Evolutionary conservation across 2,888 invertebrate genomes (phyloP).

Genomic region (Anorthoa munda): DNA sequence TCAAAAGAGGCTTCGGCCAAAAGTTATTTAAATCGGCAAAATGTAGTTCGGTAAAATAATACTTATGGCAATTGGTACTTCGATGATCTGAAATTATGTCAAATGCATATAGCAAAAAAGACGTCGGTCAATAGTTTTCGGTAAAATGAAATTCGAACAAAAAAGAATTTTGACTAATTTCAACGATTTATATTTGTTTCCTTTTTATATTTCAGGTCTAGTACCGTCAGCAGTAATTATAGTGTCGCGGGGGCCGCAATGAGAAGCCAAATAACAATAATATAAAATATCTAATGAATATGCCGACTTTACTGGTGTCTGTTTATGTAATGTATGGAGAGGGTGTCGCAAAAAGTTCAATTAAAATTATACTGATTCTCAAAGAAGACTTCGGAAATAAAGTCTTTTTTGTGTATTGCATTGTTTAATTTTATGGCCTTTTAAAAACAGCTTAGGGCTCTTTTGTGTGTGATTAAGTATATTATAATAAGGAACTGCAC

Average conservation of each 20-base stretch:
- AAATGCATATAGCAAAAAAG: too few relatives aligned
- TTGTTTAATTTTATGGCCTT: constrained; percentile 34
- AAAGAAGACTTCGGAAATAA: constrained; percentile 60
- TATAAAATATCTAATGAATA: constrained; percentile 19
- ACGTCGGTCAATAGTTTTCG: too few relatives aligned
- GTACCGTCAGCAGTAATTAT: constrained; percentile 96
- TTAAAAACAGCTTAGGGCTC: background rate
- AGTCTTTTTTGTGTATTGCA: constrained; percentile 59
- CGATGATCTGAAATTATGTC: too few relatives aligned
- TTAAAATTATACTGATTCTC: constrained; percentile 57
- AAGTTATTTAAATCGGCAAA: too few relatives aligned
- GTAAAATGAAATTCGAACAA: too few relatives aligned
- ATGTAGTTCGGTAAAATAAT: too few relatives aligned
- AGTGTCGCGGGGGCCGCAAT: constrained; percentile 91
- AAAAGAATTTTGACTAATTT: background rate
- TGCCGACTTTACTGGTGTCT: constrained; percentile 39
- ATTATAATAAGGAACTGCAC: too few relatives aligned
- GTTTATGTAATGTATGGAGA: constrained; percentile 53
- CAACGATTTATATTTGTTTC: background rate
- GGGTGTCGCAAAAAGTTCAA: constrained; percentile 61
- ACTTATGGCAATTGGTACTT: too few relatives aligned
- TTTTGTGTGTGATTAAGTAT: background rate
- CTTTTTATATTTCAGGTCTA: constrained; percentile 91
- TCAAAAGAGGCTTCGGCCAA: too few relatives aligned
- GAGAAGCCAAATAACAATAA: constrained; percentile 38